Evolutionary conservation across 2,888 invertebrate species (phyloP).

Genomic region (Cosmia pyralina): DNA sequence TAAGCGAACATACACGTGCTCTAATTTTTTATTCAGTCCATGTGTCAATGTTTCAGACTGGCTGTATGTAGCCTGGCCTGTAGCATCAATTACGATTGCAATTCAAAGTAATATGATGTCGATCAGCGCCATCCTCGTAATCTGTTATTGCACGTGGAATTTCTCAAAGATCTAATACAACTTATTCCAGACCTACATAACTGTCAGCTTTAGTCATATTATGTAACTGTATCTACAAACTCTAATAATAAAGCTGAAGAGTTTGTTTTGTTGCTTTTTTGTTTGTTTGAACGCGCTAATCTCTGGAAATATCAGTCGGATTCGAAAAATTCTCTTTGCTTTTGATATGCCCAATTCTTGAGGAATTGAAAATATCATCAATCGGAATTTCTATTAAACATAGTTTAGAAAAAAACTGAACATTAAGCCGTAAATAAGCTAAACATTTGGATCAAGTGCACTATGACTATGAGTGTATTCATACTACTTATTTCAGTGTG

Average conservation of each 20-base stretch:
- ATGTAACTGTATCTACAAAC: not conserved
- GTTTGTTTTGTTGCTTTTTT: too few relatives aligned
- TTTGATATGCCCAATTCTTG: too few relatives aligned
- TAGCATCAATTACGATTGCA: slow-evolving; percentile 16
- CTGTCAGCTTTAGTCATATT: not conserved
- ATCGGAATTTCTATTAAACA: too few relatives aligned
- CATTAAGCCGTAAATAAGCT: slow-evolving; percentile 17
- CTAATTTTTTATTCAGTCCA: slow-evolving; percentile 43
- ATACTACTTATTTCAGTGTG: slow-evolving; percentile 48
- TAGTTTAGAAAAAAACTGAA: too few relatives aligned
- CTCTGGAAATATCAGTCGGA: too few relatives aligned
- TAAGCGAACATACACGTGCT: slow-evolving; percentile 48
- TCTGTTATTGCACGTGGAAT: slow-evolving; percentile 43
- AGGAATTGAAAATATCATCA: too few relatives aligned
- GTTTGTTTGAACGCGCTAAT: too few relatives aligned
- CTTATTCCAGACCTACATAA: slow-evolving; percentile 2
- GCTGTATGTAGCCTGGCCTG: not conserved
- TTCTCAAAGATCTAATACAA: slow-evolving; percentile 39
- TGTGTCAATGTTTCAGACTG: slow-evolving; percentile 14
- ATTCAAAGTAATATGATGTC: slow-evolving; percentile 34
- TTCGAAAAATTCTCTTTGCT: too few relatives aligned
- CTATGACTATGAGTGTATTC: slow-evolving; percentile 28
- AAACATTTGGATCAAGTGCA: slow-evolving; percentile 51
- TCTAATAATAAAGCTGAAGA: too few relatives aligned
- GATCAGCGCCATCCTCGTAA: slow-evolving; percentile 12